Evolutionary conservation across 1,140 invertebrate genomes (phyloP).

Genomic region (Drosophila athabasca): DNA sequence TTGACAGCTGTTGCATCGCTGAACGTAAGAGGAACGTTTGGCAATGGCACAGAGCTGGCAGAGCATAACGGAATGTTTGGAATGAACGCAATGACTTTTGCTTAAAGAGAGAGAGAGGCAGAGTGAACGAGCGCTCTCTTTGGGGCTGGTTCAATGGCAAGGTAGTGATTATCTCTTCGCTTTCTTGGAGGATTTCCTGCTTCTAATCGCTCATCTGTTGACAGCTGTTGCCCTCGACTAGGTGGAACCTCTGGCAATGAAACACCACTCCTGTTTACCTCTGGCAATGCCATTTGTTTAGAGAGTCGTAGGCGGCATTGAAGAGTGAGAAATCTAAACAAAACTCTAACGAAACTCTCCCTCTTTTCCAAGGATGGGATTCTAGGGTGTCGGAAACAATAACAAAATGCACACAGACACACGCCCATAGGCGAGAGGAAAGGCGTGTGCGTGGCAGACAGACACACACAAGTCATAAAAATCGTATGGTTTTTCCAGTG

Average conservation of each 20-base stretch:
- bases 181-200: no score
- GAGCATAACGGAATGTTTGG: no score
- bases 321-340: conserved; percentile 37
- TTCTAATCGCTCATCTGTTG: conserved; percentile 11
- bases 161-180: no score
- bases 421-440: conserved; percentile 70
- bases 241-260: conserved; percentile 7
- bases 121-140: no score
- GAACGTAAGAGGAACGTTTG: conserved; percentile 31
- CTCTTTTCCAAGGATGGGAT: no score
- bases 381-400: not conserved
- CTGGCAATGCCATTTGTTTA: conserved; percentile 25
- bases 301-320: conserved; percentile 1
- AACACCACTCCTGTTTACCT: conserved; percentile 13
- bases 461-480: conserved; percentile 49
- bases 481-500: conserved; percentile 20
- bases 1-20: conserved; percentile 43
- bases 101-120: no score
- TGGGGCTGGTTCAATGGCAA: no score
- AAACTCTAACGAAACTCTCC: not conserved
- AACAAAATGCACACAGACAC: conserved; percentile 43
- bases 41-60: conserved; percentile 35
- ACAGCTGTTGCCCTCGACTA: conserved; percentile 25
- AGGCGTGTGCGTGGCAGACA: not conserved
- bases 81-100: no score